Base-by-base conservation (phyloP, 2,888 invertebrate species). In the Melieria picta region DNA sequence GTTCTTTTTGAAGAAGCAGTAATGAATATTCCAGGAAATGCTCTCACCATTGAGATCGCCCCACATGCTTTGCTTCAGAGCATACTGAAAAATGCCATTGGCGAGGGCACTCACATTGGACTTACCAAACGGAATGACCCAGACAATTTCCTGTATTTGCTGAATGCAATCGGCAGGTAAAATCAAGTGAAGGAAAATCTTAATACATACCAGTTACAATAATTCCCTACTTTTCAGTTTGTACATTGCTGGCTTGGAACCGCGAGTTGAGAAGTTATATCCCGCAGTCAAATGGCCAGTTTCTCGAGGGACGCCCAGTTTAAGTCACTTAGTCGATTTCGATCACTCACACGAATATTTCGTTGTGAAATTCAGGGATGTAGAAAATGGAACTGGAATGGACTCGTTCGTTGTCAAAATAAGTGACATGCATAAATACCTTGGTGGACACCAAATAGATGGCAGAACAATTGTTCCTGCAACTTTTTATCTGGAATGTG, bases 391-490 rank as follows among this genome's bases (percentile, higher is more conserved):
- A 74, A 91, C 91, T 46, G 92, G 93, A 0, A 93, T 93, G 79
- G 88, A 92, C 62, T 87, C 88, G 0, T 89, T 92, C 30, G 84
- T 89, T 43, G 88, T 93, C 78, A 89, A 90, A 42, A 86, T 92
- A 5, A 91, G 92, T 76, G 92, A 93, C 72, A 90, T 91, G 79
- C 91, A 90, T 81, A 91, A 92, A 66, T 96, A 90, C 80, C 88
- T 96, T 85, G 86, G 88, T 48, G 96, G 94, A 0, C 97, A 97
- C 85, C 89, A 91, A 10, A 93, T 97, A 73, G 96, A 97, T 85
- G 94, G 96, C 90, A 87, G 90, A 75, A 76, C 84, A 5, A 73
- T 85, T 6, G 77, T 93, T 79, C 97, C 97, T 0, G 96, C 96
- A 0, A 95, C 96, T 1, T 93, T 93, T 16, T 95, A 95, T 83